Conservation (phyloP, 2,888 invertebrate species). For the Ectobius pallidus region DNA sequence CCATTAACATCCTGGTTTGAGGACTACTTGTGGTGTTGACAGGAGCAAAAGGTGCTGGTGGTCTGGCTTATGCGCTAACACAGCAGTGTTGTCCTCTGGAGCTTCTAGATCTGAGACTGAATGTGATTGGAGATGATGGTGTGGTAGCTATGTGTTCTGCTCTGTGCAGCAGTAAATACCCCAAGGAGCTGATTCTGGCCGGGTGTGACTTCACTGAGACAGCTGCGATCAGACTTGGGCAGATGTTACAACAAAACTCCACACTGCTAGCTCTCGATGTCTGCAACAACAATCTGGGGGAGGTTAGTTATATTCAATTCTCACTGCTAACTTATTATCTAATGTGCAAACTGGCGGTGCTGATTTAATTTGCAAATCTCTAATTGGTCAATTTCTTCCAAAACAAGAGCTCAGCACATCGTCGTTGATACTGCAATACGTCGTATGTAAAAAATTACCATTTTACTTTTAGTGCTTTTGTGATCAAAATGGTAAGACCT, state of each 20-base stretch:
- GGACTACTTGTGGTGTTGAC: no score
- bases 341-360: not conserved
- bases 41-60: slow-evolving; percentile 58
- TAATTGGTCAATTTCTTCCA: not conserved
- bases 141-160: slow-evolving; percentile 64
- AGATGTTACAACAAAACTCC: slow-evolving; percentile 61
- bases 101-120: slow-evolving; percentile 63
- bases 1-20: no score
- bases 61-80: slow-evolving; percentile 61
- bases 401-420: no score
- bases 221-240: slow-evolving; percentile 61
- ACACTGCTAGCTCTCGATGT: slow-evolving; percentile 62
- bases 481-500: no score
- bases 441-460: no score
- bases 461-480: not conserved
- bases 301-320: slow-evolving; percentile 49
- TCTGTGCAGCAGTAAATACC: slow-evolving; percentile 58
- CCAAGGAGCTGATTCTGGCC: slow-evolving; percentile 62
- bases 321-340: not conserved
- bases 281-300: slow-evolving; percentile 65
- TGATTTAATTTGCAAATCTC: not conserved
- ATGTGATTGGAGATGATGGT: slow-evolving; percentile 65
- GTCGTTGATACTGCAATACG: no score
- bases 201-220: slow-evolving; percentile 62
- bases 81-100: slow-evolving; percentile 58